Conservation (phyloP, 1,140 invertebrate genomes). For the Orchestia grillus region DNA sequence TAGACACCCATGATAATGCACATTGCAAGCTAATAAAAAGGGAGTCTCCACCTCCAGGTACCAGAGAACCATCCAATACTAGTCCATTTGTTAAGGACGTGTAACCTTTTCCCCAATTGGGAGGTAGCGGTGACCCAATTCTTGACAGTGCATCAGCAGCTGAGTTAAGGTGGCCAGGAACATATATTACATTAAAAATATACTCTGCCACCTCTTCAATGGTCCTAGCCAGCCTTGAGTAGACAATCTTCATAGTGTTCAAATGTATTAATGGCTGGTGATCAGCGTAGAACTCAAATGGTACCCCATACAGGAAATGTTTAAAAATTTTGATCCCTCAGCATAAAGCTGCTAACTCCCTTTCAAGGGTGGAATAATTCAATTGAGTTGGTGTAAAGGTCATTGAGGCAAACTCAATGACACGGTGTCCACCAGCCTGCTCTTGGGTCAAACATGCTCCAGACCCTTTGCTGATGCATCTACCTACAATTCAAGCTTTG, state of each 20-base stretch:
- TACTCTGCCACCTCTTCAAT: not conserved
- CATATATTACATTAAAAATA: not conserved
- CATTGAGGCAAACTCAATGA: not conserved
- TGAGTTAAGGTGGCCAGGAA: not conserved
- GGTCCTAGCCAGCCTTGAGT: not conserved
- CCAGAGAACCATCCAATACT: not conserved
- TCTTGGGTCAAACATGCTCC: not conserved
- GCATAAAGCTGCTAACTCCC: conserved; percentile 25
- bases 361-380: conserved; percentile 36
- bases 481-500: not conserved
- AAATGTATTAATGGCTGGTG: not conserved
- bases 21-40: not conserved
- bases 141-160: not conserved
- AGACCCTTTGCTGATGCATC: not conserved
- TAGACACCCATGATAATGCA: not conserved
- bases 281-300: not conserved
- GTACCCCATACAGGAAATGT: not conserved
- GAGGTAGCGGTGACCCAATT: not conserved
- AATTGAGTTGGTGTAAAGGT: not conserved
- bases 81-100: not conserved
- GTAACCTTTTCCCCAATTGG: not conserved
- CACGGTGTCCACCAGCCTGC: not conserved
- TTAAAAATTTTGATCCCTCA: conserved; percentile 47
- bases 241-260: not conserved
- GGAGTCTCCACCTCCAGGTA: not conserved